Conservation (phyloP, 2,888 invertebrate genomes). For the Phortica magna region DNA sequence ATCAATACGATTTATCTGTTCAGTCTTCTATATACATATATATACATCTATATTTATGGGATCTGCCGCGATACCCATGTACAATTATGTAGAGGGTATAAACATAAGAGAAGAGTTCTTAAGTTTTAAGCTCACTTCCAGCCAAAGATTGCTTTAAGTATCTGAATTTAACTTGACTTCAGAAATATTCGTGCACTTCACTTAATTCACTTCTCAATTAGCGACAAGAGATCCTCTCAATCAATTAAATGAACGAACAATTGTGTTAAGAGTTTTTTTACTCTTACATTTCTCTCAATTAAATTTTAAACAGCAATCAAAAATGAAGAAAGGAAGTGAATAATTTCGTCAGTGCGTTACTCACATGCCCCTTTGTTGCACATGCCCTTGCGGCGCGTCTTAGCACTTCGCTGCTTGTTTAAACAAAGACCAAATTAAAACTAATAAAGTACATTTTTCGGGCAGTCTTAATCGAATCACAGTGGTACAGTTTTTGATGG, state of each 20-base stretch:
- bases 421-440: conserved; percentile 24
- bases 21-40: too few species aligned
- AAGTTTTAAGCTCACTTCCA: background rate
- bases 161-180: background rate
- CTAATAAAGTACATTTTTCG: conserved; percentile 17
- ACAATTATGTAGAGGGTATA: too few species aligned
- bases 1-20: too few species aligned
- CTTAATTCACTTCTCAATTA: conserved; percentile 19
- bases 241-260: conserved; percentile 33
- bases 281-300: background rate
- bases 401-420: background rate
- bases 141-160: background rate
- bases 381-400: background rate
- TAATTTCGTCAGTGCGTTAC: background rate
- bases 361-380: background rate
- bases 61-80: too few species aligned
- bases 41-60: too few species aligned
- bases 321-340: conserved; percentile 24
- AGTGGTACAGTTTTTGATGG: background rate
- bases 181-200: background rate
- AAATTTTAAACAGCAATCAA: background rate
- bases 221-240: conserved; percentile 9
- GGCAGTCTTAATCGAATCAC: conserved; percentile 1
- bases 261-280: conserved; percentile 25
- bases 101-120: too few species aligned